Evolutionary conservation across 2,113 vertebrate species (phyloP), one percentile per base, ranked within the genome.

Genomic region (Guaruba guarouba): DNA sequence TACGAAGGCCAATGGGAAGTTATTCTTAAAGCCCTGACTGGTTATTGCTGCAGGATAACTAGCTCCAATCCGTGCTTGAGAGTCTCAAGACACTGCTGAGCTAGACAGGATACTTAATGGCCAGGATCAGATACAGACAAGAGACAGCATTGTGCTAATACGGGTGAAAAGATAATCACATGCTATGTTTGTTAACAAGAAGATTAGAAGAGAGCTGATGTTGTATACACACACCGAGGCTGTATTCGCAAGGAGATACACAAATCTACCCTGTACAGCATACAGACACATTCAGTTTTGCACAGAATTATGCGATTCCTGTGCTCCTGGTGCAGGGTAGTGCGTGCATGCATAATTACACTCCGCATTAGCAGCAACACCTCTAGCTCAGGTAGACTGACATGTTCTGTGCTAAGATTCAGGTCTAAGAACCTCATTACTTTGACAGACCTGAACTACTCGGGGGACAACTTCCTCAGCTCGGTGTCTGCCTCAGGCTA

Each of bases 11-110:
- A 85, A 33, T 9, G 27, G 82, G 37, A 95, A 92, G 90, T 97
- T 95, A 96, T 95, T 96, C 96, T 97, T 94, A 93, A 91, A 86
- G 93, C 54, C 43, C 93, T 88, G 88, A 87, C 93, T 2, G 24
- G 85, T 92, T 92, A 93, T 81, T 96, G 59, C 81, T 95, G 86
- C 48, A 59, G 96, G 78, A 95, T 92, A 91, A 52, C 68, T 63
- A 78, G 86, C 94, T 95, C 91, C 31, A 8, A 96, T 95, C 95
- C 92, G 25, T 29, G 31, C 84, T 62, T 85, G 92, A 85, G 91
- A 86, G 96, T 55, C 86, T 88, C 22, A 39, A 67, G 94, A 93
- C 88, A 90, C 52, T 90, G 96, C 97, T 89, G 94, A 95, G 89
- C 90, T 70, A 92, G 79, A 48, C 93, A 90, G 10, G 22, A 41